These are phyloP conservation scores for Zosterops borbonicus DNA, from an alignment of 2,113 vertebrate genomes.

Conservation along the genomic window DNA sequence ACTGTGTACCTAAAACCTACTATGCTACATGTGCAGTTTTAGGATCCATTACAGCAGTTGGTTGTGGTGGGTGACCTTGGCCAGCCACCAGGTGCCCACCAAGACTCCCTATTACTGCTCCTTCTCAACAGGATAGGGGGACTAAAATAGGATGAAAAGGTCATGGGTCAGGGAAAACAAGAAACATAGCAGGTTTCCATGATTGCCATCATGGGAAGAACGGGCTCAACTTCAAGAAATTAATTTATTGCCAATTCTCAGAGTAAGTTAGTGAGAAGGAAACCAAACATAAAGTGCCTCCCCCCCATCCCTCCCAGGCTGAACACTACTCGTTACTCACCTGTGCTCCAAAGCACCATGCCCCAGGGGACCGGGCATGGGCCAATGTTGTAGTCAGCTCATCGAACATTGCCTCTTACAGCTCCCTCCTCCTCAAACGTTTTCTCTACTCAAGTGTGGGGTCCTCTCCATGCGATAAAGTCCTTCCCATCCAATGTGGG, in stretches of 20 bases:
- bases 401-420: accelerated
- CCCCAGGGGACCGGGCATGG: neutral
- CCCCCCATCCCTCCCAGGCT: accelerated
- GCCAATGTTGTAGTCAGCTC: neutral
- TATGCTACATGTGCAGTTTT: accelerated
- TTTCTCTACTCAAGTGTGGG: neutral
- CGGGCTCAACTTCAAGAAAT: neutral
- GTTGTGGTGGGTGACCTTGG: neutral
- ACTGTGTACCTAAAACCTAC: neutral
- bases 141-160: neutral
- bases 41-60: accelerated
- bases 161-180: neutral
- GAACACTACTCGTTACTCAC: neutral
- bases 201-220: neutral
- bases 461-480: neutral
- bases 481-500: accelerated
- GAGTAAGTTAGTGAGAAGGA: neutral
- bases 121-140: neutral
- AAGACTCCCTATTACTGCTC: neutral
- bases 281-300: neutral
- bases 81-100: neutral
- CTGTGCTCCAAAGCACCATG: neutral
- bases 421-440: neutral
- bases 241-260: neutral
- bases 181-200: too few species aligned